Evolutionary conservation across 2,797 vertebrate species (phyloP).

Genomic region (Amphiprion clarkii): DNA sequence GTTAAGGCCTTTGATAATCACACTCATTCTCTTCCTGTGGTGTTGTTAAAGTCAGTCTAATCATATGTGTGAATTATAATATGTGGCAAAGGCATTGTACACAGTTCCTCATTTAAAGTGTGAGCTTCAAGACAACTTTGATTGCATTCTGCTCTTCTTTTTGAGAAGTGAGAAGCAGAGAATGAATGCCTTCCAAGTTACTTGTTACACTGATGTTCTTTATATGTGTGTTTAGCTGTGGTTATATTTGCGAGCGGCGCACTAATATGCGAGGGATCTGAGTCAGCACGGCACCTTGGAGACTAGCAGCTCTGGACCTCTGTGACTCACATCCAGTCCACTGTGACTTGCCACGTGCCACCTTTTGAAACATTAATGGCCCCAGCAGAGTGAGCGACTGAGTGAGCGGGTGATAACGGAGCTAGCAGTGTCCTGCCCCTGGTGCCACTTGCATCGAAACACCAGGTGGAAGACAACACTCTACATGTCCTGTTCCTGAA

Average conservation of each 20-base stretch:
- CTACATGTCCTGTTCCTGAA: constrained; percentile 61
- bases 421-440: constrained; percentile 63
- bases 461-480: constrained; percentile 71
- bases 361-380: constrained; percentile 64
- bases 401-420: constrained; percentile 68
- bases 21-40: constrained; percentile 65
- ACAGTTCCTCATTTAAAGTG: constrained; percentile 50
- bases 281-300: constrained; percentile 60
- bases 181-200: constrained; percentile 1
- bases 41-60: constrained; percentile 62
- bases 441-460: constrained; percentile 66
- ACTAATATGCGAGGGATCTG: constrained; percentile 24
- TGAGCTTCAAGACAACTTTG: constrained; percentile 53
- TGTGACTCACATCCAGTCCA: constrained; percentile 40
- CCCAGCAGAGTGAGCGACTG: constrained; percentile 53
- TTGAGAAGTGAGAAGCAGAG: constrained; percentile 22
- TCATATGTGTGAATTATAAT: constrained; percentile 67
- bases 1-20: constrained; percentile 71
- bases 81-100: constrained; percentile 56
- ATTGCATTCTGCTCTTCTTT: constrained; percentile 33
- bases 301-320: constrained; percentile 39
- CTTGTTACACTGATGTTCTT: constrained; percentile 4
- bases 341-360: constrained; percentile 43
- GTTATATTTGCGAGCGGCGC: neutral
- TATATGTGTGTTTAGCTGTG: constrained; percentile 9